A percentile compares a stretch with the other conserved stretches of the same genome.
Conservation (phyloP, 2,113 vertebrate genomes). For the Lepus timidus region DNA sequence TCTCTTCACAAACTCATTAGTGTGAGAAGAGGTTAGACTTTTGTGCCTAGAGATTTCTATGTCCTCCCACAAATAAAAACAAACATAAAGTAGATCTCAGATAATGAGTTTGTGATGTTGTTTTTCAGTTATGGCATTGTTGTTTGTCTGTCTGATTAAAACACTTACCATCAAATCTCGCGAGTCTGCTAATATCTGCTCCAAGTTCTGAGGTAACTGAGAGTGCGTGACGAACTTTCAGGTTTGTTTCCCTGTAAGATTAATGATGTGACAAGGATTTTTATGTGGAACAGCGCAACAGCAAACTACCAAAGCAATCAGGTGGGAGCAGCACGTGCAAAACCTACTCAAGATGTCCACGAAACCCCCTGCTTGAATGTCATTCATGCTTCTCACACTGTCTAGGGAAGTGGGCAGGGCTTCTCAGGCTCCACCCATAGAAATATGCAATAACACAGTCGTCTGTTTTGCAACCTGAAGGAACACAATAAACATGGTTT, state of each 20-base stretch:
- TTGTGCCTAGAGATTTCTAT: slow-evolving; percentile 38
- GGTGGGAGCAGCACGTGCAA: background rate
- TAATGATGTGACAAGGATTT: slow-evolving; percentile 53
- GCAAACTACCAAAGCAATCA: background rate
- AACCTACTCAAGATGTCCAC: background rate
- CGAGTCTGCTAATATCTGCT: slow-evolving; percentile 86
- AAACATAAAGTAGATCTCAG: slow-evolving; percentile 34
- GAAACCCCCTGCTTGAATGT: background rate
- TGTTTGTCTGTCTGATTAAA: slow-evolving; percentile 30
- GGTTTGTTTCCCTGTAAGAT: slow-evolving; percentile 89
- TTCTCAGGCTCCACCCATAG: background rate
- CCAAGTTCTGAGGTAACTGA: slow-evolving; percentile 89
- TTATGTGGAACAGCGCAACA: slow-evolving; percentile 1
- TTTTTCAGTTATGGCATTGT: slow-evolving; percentile 49
- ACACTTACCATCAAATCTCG: slow-evolving; percentile 90
- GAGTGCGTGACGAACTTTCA: slow-evolving; percentile 90
- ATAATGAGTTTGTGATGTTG: slow-evolving; percentile 20
- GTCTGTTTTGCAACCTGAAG: slow-evolving; percentile 71
- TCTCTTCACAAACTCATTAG: slow-evolving; percentile 28
- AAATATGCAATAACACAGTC: slow-evolving; percentile 71
- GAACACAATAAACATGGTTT: slow-evolving; percentile 75
- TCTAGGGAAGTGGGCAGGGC: background rate
- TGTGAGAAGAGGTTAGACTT: slow-evolving; percentile 10
- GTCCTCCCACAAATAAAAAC: slow-evolving; percentile 52
- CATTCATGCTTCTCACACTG: background rate